Base-by-base conservation (phyloP, 2,797 vertebrate species). In the Gephyroberyx darwinii region DNA sequence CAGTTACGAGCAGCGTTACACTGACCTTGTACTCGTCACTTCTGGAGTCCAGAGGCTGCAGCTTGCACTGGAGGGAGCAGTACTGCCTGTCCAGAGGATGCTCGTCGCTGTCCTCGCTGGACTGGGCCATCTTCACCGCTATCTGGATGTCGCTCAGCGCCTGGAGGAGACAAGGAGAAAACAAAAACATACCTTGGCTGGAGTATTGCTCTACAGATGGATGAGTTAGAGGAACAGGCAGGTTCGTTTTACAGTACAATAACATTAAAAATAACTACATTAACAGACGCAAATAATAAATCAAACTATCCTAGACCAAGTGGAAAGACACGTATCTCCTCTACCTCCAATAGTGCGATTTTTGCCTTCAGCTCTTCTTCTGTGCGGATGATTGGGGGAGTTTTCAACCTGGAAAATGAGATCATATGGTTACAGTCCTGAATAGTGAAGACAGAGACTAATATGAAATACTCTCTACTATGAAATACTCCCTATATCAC, bases 41-140 rank as follows among this genome's bases (percentile, higher is more conserved):
- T 71, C 78, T 47, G 26, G 91, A 74, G 51, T 94, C 89, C 74
- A 98, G 78, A 33, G 95, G 92, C 51, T 78, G 77, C 71, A 98
- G 85, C 0, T 88, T 78, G 81, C 96, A 97, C 4, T 61, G 86
- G 2, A 98, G 92, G 26, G 93, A 92, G 26, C 22, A 81, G 72
- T 97, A 98, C 80, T 95, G 94, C 65, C 89, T 87, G 91, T 97
- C 96, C 76, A 96, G 35, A 13, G 95, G 95, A 84, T 97, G 93
- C 50, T 97, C 95, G 1, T 91, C 88, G 19, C 84, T 65, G 51
- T 85, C 48, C 14, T 73, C 31, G 47, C 88, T 91, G 12, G 92
- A 92, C 83, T 93, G 90, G 22, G 95, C 94, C 92, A 96, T 91
- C 78, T 95, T 96, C 72, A 96, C 93, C 6, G 95, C 95, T 14